Conservation (phyloP, 2,113 vertebrate genomes). For the Propithecus coquereli region DNA sequence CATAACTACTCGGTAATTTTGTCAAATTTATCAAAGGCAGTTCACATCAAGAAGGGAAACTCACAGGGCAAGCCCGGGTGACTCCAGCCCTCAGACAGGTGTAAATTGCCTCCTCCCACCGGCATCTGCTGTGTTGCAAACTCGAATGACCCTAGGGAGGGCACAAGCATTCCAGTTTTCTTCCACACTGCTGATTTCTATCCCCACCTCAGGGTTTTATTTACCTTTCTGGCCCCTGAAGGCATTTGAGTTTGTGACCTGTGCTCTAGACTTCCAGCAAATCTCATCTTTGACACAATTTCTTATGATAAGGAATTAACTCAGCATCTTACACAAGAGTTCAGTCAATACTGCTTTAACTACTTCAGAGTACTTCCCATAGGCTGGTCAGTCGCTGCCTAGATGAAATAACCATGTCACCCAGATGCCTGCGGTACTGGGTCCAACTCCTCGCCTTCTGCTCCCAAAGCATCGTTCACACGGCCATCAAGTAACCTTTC, state of each 20-base stretch:
- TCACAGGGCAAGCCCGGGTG: neutral
- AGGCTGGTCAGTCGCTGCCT: neutral
- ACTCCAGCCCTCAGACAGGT: too few relatives aligned
- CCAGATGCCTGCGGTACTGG: neutral
- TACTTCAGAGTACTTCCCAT: neutral
- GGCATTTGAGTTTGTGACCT: neutral
- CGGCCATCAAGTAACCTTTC: neutral
- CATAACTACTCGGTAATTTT: neutral
- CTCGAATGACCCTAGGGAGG: neutral
- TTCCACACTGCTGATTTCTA: neutral
- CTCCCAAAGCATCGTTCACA: neutral
- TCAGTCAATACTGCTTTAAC: neutral
- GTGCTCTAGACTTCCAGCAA: neutral
- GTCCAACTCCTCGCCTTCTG: neutral
- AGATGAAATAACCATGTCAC: neutral
- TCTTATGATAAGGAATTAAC: conserved; percentile 20
- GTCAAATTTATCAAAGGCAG: neutral
- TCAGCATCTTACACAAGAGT: neutral
- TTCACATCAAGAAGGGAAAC: neutral
- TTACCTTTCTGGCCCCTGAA: neutral
- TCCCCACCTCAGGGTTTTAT: neutral
- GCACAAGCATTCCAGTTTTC: neutral
- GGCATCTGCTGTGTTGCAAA: neutral
- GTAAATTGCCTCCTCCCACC: neutral
- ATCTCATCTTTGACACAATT: conserved; percentile 12